Conservation (phyloP, 2,888 invertebrate genomes). For the Congeria kusceri region DNA sequence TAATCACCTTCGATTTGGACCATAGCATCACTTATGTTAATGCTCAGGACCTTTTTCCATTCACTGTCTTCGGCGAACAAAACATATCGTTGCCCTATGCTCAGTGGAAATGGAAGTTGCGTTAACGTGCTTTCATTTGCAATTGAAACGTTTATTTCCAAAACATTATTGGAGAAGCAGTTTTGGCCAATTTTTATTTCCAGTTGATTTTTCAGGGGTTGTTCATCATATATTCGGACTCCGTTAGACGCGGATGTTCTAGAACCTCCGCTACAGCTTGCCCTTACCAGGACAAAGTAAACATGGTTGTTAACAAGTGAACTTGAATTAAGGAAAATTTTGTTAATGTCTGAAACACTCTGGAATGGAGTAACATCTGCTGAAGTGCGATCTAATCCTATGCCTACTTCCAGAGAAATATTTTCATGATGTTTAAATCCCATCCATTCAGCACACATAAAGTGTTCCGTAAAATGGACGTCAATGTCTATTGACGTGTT, state of each 20-base stretch:
- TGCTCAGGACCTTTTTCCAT: no score
- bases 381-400: conserved; percentile 10
- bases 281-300: conserved; percentile 24
- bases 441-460: conserved; percentile 36
- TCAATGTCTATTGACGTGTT: conserved; percentile 12
- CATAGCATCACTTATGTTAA: no score
- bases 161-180: no score
- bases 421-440: conserved; percentile 44
- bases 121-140: no score
- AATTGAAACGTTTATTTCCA: no score
- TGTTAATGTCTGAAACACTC: background rate
- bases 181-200: no score
- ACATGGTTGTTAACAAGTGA: background rate
- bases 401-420: conserved; percentile 32
- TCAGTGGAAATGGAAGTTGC: no score
- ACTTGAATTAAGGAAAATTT: conserved; percentile 9
- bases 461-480: conserved; percentile 29
- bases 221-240: conserved; percentile 13
- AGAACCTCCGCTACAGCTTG: conserved; percentile 39
- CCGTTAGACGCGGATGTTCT: conserved; percentile 52
- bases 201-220: no score
- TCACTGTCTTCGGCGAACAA: no score
- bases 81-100: no score
- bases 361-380: conserved; percentile 31
- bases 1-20: no score